Conservation (phyloP, 2,888 invertebrate species). For the Lymantria dispar region DNA sequence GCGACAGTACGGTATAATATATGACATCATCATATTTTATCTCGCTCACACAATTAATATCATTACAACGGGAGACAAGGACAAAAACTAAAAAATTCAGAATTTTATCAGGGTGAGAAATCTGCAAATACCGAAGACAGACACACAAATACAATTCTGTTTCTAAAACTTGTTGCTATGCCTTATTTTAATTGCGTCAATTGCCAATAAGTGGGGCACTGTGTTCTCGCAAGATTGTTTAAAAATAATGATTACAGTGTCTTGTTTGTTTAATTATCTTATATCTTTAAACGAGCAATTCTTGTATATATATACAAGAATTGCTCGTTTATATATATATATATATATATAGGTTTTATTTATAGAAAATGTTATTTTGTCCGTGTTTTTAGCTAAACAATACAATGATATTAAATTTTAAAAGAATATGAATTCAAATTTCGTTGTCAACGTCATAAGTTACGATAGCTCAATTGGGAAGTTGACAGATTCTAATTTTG, state of each 20-base stretch:
- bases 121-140: conserved; percentile 7
- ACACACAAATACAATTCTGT: conserved; percentile 3
- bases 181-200: conserved; percentile 6
- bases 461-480: too few species aligned
- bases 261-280: neutral
- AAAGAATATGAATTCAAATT: too few species aligned
- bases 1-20: conserved; percentile 20
- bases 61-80: neutral
- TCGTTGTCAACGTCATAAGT: too few species aligned
- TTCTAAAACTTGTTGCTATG: conserved; percentile 11
- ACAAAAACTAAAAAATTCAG: conserved; percentile 5
- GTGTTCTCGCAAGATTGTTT: neutral
- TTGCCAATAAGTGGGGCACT: neutral
- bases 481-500: too few species aligned
- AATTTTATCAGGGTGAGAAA: conserved; percentile 15
- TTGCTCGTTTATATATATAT: too few species aligned
- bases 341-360: too few species aligned
- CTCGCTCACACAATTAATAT: conserved; percentile 3
- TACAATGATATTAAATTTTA: too few species aligned
- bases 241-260: neutral
- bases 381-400: too few species aligned
- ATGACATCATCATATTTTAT: conserved; percentile 18
- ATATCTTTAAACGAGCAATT: too few species aligned
- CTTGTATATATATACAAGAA: too few species aligned
- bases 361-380: too few species aligned